These are phyloP conservation scores for Cottoperca gobio DNA, from an alignment of 2,797 vertebrate genomes.

Conservation along the genomic window DNA sequence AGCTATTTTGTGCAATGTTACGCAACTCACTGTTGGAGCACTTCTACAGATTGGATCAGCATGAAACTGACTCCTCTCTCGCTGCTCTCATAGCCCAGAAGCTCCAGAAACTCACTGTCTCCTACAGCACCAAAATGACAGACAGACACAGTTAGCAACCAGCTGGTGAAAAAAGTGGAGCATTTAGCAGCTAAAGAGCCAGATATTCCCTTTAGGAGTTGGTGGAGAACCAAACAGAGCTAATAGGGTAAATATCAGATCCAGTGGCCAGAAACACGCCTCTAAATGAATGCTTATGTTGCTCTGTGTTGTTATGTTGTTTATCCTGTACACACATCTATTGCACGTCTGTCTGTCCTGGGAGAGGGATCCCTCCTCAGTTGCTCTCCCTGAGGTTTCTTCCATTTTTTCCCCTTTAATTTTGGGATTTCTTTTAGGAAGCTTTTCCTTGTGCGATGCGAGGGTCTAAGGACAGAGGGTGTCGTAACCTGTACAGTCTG, in stretches of 20 bases:
- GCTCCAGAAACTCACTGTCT: neutral
- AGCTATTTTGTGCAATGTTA: too few relatives aligned
- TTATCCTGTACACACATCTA: too few relatives aligned
- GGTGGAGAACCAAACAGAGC: neutral
- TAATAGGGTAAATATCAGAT: too few relatives aligned
- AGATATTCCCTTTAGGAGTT: neutral
- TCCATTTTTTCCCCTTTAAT: too few relatives aligned
- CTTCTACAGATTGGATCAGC: neutral
- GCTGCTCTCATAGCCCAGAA: neutral
- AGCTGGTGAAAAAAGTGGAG: neutral
- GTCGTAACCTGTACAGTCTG: too few relatives aligned
- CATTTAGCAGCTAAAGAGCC: conserved; percentile 4
- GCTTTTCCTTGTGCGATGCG: too few relatives aligned
- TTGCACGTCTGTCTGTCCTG: too few relatives aligned
- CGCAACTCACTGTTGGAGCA: neutral
- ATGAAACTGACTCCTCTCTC: neutral
- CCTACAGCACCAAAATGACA: neutral
- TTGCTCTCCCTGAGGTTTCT: too few relatives aligned
- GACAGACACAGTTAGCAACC: neutral
- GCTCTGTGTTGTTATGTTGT: too few relatives aligned
- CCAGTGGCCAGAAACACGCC: neutral
- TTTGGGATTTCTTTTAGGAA: too few relatives aligned
- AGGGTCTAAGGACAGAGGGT: too few relatives aligned
- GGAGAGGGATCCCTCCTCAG: too few relatives aligned
- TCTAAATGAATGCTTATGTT: neutral